Conservation (phyloP, 1,140 invertebrate species). For the Protaetia brevitarsis region DNA sequence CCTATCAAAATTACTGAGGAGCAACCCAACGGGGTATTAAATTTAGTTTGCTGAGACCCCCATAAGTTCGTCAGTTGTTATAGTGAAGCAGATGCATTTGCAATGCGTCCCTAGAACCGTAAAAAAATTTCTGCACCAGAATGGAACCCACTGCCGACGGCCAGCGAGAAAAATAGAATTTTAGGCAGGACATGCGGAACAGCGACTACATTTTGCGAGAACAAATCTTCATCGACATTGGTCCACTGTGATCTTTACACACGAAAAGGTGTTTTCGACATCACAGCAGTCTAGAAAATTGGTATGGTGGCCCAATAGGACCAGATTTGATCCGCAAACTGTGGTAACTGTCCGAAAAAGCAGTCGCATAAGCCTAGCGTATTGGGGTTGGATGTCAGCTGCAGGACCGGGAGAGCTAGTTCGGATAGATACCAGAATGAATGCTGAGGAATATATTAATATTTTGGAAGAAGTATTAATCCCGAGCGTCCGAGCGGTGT, state of each 20-base stretch:
- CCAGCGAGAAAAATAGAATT: not conserved
- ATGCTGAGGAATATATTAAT: slow-evolving; percentile 21
- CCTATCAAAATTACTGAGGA: no score
- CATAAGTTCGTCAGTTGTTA: not conserved
- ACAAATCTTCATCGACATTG: not conserved
- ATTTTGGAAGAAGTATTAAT: slow-evolving; percentile 18
- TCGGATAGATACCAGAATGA: slow-evolving; percentile 26
- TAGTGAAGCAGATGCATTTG: not conserved
- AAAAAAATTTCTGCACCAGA: not conserved
- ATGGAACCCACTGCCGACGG: not conserved
- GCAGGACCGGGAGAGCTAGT: slow-evolving; percentile 28
- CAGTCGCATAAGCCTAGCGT: slow-evolving; percentile 20
- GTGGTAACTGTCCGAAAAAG: not conserved
- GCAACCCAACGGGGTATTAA: no score
- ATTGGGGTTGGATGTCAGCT: slow-evolving; percentile 33
- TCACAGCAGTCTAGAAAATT: not conserved
- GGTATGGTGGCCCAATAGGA: slow-evolving; percentile 11
- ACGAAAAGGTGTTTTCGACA: slow-evolving; percentile 18
- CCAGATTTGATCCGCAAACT: not conserved
- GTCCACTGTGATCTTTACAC: slow-evolving; percentile 4
- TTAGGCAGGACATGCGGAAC: not conserved
- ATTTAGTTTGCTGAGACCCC: no score
- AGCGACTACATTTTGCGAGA: not conserved
- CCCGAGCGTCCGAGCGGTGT: slow-evolving; percentile 30
- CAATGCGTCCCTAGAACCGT: not conserved